Evolutionary conservation across 2,888 invertebrate species (phyloP), one percentile per base, ranked within the genome.

Genomic region (Synergus umbraculus): DNA sequence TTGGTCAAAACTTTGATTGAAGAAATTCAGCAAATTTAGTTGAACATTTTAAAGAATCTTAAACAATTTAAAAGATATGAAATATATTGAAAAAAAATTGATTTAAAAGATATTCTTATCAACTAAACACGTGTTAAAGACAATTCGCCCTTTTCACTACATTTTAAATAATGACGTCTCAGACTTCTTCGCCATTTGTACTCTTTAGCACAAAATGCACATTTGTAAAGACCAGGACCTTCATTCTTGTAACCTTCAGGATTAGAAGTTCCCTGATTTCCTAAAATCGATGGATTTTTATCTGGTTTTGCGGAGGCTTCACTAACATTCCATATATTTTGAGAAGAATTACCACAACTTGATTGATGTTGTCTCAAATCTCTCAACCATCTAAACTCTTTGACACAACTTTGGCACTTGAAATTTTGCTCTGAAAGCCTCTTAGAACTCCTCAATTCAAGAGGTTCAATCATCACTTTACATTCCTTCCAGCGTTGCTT

Each of bases 321-420:
- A 37, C 73, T 73, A n/a, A 73, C 73, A 54, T 73, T 73, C 54
- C 73, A 73, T 2, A n/a, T 5, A 73, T 73, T 73, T 12, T 73
- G 37, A 15, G 29, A 29, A 3, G 37, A 49, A 29, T 73, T 73
- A n/a, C n/a, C 37, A n/a, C 73, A 93, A 93, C 64, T 93, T 93
- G 29, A 92, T 79, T 92, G 89, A 84, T 93, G 93, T 22, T 93
- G 90, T 67, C 89, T 90, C 41, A 93, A 85, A 65, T 92, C 92
- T 82, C 92, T 92, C 46, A 88, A 81, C 90, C 92, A 91, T 78
- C 91, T 92, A 85, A 93, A 93, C 44, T 83, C 85, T 82, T 91
- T 92, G 12, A 90, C 89, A 76, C 93, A 93, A 73, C 87, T 86
- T 8, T 87, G 85, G 80, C 93, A 93, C n/a, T 85, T 81, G 79